A percentile compares a stretch with the other conserved stretches of the same genome.
Evolutionary conservation across 2,888 invertebrate genomes (phyloP).

Genomic region (Lasioglossum zephyrum): DNA sequence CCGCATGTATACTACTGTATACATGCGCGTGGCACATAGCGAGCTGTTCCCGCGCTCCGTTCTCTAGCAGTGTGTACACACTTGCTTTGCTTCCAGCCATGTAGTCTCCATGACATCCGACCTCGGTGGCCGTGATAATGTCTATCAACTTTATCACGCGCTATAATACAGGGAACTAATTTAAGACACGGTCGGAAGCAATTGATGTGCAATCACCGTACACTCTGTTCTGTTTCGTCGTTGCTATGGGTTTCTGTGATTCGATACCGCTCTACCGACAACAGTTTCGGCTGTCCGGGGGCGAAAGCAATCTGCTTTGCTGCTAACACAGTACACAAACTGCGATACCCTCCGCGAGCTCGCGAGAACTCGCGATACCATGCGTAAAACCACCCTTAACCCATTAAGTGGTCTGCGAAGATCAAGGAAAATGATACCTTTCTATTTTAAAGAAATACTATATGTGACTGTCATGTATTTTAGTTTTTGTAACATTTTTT

Average conservation of each 20-base stretch:
- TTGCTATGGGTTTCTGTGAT: neutral
- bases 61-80: constrained; percentile 23
- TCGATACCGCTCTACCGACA: neutral
- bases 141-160: constrained; percentile 74
- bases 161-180: constrained; percentile 41
- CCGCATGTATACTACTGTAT: neutral
- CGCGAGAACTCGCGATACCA: neutral
- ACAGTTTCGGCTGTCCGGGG: neutral
- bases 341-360: neutral
- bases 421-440: neutral
- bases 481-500: no score
- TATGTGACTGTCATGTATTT: no score
- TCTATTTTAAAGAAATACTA: no score
- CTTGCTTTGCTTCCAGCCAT: constrained; percentile 63
- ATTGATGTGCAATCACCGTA: neutral
- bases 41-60: constrained; percentile 42
- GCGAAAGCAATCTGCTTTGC: neutral
- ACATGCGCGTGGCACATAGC: constrained; percentile 42
- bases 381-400: neutral
- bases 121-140: constrained; percentile 75
- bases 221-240: neutral
- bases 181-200: constrained; percentile 50
- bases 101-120: constrained; percentile 75
- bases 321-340: neutral
- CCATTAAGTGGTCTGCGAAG: neutral